Base-by-base conservation (phyloP, 2,888 invertebrate genomes). In the Ectropis crepuscularia region DNA sequence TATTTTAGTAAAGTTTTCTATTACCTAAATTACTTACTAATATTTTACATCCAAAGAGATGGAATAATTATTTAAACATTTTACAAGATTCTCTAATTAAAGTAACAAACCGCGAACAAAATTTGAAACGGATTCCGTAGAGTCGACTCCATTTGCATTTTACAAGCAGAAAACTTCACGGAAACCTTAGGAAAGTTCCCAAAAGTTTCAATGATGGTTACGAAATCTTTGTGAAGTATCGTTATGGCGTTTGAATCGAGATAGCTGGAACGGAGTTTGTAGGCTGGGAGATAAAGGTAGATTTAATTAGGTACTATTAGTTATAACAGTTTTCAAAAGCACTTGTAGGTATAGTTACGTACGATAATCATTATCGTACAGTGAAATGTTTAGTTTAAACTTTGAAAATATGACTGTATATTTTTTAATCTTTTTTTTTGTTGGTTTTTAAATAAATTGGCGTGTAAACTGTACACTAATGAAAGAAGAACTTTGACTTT, bases 141-240 rank as follows among this genome's bases (percentile, higher is more conserved):
- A 67, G 63, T 59, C 64, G 50, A 59, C 69, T 53, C 36, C 64
- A 78, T 74, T 77, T 74, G 68, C 71, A 74, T 74, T 75, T 71
- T 74, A 74, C 71, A 72, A 73, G 72, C 58, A 54, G 71, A 63
- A 70, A 74, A 73, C 71, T 79, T 74, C 64, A 68, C 62, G 10
- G 10, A 50, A 73, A 74, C 61, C 68, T 72, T 67, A 42, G 36
- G 49, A 49, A 49, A 57, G 48, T 28, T 39, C 45, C 46, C 45
- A 11, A 16, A 60, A 64, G 60, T 64, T 59, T 62, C 62, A 53
- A 64, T 60, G 72, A 65, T 48, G 68, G 73, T 71, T 61, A 69
- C 72, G 67, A 68, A 79, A 79, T 79, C 77, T 71, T 68, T 67
- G 57, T 57, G 75, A 77, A 79, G 77, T 77, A 74, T 73, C 75